Conservation (phyloP, 30 jellyfish, hydroid and myxozoan species). For the Sanderia malayensis region DNA sequence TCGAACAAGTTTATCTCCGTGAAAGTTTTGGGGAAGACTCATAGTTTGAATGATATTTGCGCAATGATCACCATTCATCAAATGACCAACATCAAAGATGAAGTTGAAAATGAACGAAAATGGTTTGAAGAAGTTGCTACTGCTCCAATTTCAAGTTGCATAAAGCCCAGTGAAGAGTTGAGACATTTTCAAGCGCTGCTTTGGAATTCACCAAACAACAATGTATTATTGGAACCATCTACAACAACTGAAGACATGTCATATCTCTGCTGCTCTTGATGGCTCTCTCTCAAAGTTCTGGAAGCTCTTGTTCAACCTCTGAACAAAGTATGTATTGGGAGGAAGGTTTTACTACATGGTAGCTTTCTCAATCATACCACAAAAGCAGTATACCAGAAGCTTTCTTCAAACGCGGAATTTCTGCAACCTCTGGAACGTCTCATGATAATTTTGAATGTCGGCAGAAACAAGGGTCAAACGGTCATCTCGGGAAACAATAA, state of each 20-base stretch:
- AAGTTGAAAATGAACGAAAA: background rate
- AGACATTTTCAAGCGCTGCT: background rate
- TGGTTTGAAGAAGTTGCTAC: background rate
- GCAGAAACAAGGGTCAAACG: background rate
- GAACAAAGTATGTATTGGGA: background rate
- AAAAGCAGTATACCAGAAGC: background rate
- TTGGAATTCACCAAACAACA: background rate
- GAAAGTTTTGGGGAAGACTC: background rate
- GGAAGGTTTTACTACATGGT: background rate
- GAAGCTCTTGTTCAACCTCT: background rate
- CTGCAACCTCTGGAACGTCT: background rate
- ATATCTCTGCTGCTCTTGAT: slow-evolving; percentile 5
- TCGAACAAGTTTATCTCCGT: background rate
- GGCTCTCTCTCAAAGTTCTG: background rate
- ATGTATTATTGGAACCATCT: background rate
- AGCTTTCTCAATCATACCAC: background rate
- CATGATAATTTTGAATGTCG: background rate
- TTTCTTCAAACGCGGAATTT: background rate
- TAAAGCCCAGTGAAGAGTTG: background rate
- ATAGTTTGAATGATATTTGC: background rate
- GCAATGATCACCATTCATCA: background rate
- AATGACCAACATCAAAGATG: background rate
- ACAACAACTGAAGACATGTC: background rate
- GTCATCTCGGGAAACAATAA: background rate
- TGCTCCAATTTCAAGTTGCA: background rate